Base-by-base conservation (phyloP, 2,888 invertebrate species). In the Agonopterix alstromeriana region DNA sequence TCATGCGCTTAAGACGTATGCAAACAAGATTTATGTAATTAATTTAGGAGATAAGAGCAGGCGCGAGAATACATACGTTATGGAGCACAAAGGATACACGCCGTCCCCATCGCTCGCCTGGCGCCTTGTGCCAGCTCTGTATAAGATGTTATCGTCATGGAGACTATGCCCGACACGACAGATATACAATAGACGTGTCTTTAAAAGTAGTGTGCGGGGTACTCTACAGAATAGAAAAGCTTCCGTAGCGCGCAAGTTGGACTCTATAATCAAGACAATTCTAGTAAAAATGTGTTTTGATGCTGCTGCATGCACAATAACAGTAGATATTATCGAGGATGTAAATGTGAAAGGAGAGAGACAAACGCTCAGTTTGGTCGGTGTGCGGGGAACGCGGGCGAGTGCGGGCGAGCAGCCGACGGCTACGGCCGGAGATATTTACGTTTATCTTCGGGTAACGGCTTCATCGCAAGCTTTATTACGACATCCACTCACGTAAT, bases 401-500 rank as follows among this genome's bases (percentile, higher is more conserved):
- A 58, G 57, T 55, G 61, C 43, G 46, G 48, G 52, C 48, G 57
- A 55, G 57, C 60, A 62, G 67, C 77, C 67, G 76, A 77, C 81
- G 73, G 76, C 77, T 73, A 77, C 74, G 77, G 75, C 71, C 77
- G 72, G 77, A 82, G 81, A 86, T 86, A 85, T 88, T 87, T 86
- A 87, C 84, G 87, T 86, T 86, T 86, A 88, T 86, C 87, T 88
- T 79, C 78, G 85, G 82, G 81, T 84, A 87, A 87, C 84, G 85
- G 84, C 87, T 87, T 87, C 86, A 88, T 87, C 85, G 84, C 86
- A 83, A 87, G 87, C 88, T 88, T 87, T 88, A 88, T 88, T 87
- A 86, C 86, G 81, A 82, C 87, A 87, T 87, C 88, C 87, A 87
- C 88, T 88, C 86, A 86, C 87, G 87, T 88, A 86, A 87, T 86